Conservation (phyloP, 1,140 invertebrate species). For the Neotoxoptera formosana region DNA sequence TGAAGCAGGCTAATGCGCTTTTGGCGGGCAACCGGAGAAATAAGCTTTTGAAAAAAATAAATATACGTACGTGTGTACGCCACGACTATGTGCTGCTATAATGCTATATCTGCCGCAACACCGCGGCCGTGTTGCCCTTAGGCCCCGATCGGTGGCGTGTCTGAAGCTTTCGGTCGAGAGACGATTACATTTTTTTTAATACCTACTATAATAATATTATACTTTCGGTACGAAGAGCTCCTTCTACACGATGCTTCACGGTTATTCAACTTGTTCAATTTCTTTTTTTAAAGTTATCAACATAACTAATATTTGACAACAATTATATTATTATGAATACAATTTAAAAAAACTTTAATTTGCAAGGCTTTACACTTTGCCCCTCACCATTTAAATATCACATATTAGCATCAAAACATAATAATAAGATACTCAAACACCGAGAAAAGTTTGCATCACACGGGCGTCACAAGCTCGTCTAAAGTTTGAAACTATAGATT, state of each 20-base stretch:
- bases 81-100: not conserved
- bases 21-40: conserved; percentile 14
- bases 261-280: not conserved
- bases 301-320: not conserved
- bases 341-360: not conserved
- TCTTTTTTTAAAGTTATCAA: not conserved
- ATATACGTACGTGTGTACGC: not conserved
- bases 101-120: not conserved
- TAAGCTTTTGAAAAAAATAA: conserved; percentile 39
- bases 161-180: not conserved
- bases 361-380: too few relatives aligned
- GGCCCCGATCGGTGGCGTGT: not conserved
- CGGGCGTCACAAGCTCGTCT: too few relatives aligned
- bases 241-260: not conserved
- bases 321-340: not conserved
- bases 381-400: too few relatives aligned
- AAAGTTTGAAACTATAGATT: too few relatives aligned
- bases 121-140: not conserved
- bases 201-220: too few relatives aligned
- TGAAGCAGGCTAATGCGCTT: conserved; percentile 46
- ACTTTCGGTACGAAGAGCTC: not conserved
- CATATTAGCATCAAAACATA: too few relatives aligned
- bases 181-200: not conserved
- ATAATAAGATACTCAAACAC: too few relatives aligned
- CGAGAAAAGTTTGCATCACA: too few relatives aligned